phyloP scores from a whole-genome alignment of 2,113 vertebrate genomes.

The Nothobranchius kuhntae region DNA sequence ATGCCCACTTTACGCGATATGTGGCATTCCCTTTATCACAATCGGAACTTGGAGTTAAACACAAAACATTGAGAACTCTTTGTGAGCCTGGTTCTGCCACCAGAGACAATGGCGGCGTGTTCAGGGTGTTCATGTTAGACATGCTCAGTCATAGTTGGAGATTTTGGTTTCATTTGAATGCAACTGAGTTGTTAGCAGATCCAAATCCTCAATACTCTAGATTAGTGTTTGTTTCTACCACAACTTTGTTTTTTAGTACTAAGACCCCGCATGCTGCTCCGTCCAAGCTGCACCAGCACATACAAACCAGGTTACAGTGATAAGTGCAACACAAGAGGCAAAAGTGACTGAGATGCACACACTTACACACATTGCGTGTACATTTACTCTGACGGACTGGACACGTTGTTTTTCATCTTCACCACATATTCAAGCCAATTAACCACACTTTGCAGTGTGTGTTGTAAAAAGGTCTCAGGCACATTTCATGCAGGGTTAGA shows the following conservation, averaged over 20 bases:
- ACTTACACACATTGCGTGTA: constrained; percentile 34
- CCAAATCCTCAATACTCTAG: constrained; percentile 32
- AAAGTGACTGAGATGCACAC: constrained; percentile 37
- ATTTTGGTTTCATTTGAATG: constrained; percentile 27
- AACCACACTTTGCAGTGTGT: constrained; percentile 23
- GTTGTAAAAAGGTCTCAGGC: constrained; percentile 50
- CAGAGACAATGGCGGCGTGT: constrained; percentile 15
- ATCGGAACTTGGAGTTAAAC: constrained; percentile 15
- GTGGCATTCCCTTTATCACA: constrained; percentile 72
- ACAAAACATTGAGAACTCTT: constrained; percentile 51
- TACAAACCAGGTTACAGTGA: constrained; percentile 40
- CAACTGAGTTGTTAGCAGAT: constrained; percentile 40
- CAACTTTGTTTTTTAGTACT: constrained; percentile 40
- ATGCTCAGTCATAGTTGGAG: constrained; percentile 67
- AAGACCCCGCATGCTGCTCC: constrained; percentile 49
- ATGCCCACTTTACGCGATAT: constrained; percentile 81
- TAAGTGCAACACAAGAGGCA: constrained; percentile 41
- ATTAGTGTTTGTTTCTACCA: constrained; percentile 24
- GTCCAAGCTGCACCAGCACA: constrained; percentile 54
- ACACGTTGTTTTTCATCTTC: constrained; percentile 17
- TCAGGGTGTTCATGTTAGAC: constrained; percentile 24
- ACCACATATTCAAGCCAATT: constrained; percentile 49
- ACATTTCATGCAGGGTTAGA: constrained; percentile 62
- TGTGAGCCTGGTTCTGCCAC: constrained; percentile 49
- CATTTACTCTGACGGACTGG: constrained; percentile 38